phyloP scores from a whole-genome alignment of 2,113 vertebrate genomes.

The Neolamprologus toae region DNA sequence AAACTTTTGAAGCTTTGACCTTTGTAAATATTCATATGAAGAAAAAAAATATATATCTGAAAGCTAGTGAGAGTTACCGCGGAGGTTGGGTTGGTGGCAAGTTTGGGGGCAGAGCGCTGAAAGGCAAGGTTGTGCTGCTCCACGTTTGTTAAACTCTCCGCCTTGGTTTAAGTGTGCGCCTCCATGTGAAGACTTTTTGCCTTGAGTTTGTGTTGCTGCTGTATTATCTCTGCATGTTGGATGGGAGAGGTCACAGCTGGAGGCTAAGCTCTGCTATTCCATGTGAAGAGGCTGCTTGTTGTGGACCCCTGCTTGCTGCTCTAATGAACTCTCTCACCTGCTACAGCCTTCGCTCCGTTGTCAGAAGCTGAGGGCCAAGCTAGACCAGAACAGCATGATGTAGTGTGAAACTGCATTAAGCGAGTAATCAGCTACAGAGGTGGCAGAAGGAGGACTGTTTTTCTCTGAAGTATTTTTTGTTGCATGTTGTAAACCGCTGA shows the following conservation, averaged over 20 bases:
- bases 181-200: constrained; percentile 7
- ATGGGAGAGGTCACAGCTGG: constrained; percentile 59
- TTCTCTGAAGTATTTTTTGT: constrained; percentile 16
- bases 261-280: constrained; percentile 53
- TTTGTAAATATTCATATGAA: constrained; percentile 55
- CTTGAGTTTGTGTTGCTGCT: constrained; percentile 19
- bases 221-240: constrained; percentile 50
- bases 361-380: constrained; percentile 30
- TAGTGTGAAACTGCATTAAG: constrained; percentile 29
- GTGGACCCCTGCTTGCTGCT: constrained; percentile 33
- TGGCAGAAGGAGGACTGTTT: not conserved
- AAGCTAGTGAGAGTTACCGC: not conserved
- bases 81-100: not conserved
- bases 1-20: constrained; percentile 44
- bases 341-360: constrained; percentile 29
- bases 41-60: constrained; percentile 7
- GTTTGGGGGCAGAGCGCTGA: constrained; percentile 2
- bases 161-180: not conserved
- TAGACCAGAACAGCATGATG: constrained; percentile 1
- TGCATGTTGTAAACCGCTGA: not conserved
- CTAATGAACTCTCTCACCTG: constrained; percentile 59
- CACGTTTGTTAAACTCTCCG: not conserved
- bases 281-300: constrained; percentile 54
- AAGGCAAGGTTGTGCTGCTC: not conserved
- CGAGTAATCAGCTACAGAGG: constrained; percentile 39